phyloP scores from a whole-genome alignment of 2,797 vertebrate genomes.

The Notoglanidium macrostoma region DNA sequence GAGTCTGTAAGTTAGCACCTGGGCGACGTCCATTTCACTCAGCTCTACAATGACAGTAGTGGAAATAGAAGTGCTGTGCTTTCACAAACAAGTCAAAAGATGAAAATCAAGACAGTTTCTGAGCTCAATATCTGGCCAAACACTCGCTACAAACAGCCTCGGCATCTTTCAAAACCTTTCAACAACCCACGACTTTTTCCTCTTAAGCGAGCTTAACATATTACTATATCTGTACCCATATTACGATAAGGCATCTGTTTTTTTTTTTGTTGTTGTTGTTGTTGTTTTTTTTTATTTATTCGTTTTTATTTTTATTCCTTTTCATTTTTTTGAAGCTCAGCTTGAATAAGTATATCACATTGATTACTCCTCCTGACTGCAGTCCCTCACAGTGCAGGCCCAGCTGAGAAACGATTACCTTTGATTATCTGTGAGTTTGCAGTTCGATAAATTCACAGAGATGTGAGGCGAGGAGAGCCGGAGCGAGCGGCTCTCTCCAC shows the following conservation, averaged over 20 bases:
- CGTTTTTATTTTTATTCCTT: not conserved
- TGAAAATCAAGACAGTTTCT: not conserved
- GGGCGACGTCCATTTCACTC: constrained; percentile 25
- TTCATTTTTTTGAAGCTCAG: constrained; percentile 33
- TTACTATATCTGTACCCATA: not conserved
- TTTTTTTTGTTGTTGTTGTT: constrained; percentile 20
- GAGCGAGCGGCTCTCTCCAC: constrained; percentile 33
- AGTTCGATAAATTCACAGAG: constrained; percentile 62
- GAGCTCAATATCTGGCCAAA: constrained; percentile 18
- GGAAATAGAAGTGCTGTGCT: constrained; percentile 1
- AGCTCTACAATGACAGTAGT: not conserved
- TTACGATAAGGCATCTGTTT: not conserved
- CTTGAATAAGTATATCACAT: constrained; percentile 57
- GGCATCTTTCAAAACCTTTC: constrained; percentile 11
- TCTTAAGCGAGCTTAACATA: constrained; percentile 16
- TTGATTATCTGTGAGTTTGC: constrained; percentile 64
- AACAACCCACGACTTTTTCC: not conserved
- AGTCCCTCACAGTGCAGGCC: constrained; percentile 52
- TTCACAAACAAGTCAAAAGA: not conserved
- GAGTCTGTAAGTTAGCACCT: constrained; percentile 40
- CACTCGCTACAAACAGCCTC: constrained; percentile 7
- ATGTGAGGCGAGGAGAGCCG: constrained; percentile 47
- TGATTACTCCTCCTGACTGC: constrained; percentile 54
- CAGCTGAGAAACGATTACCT: constrained; percentile 62
- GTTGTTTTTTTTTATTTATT: not conserved